Evolutionary conservation across 2,888 invertebrate species (phyloP).

Genomic region (Tanypteryx hageni): DNA sequence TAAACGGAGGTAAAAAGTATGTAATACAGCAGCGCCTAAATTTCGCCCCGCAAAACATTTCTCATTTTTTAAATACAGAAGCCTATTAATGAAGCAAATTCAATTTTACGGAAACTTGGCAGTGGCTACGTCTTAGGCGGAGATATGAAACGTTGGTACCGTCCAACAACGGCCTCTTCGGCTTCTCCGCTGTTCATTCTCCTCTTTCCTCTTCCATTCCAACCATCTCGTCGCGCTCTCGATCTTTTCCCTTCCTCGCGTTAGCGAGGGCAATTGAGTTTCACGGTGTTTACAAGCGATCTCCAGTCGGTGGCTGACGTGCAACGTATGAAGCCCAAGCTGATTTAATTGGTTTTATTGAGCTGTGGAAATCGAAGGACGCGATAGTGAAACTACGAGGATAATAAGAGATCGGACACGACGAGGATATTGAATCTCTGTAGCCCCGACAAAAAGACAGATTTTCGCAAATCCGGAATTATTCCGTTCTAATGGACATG

Average conservation of each 20-base stretch:
- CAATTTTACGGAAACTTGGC: neutral
- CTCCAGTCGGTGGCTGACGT: neutral
- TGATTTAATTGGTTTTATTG: neutral
- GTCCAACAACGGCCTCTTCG: neutral
- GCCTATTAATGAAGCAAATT: neutral
- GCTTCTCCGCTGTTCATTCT: neutral
- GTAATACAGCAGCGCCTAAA: no score
- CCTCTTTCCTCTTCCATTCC: neutral
- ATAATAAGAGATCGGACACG: no score
- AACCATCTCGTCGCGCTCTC: neutral
- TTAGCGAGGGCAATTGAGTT: constrained; percentile 35
- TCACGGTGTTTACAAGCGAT: constrained; percentile 11
- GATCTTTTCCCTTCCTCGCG: neutral
- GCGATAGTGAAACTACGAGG: neutral
- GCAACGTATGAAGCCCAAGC: neutral
- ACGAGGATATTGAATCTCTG: no score
- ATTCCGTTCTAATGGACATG: no score
- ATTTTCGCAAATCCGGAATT: no score
- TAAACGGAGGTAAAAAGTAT: no score
- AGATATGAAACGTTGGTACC: neutral
- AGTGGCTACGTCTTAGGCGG: neutral
- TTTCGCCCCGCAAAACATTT: no score
- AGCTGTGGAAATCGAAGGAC: neutral
- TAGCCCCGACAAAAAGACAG: no score
- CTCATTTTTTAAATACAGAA: neutral